Percentiles rank a stretch among this genome's conserved stretches.
Evolutionary conservation across 2,888 invertebrate genomes (phyloP).

Genomic region (Chalcis sispes): DNA sequence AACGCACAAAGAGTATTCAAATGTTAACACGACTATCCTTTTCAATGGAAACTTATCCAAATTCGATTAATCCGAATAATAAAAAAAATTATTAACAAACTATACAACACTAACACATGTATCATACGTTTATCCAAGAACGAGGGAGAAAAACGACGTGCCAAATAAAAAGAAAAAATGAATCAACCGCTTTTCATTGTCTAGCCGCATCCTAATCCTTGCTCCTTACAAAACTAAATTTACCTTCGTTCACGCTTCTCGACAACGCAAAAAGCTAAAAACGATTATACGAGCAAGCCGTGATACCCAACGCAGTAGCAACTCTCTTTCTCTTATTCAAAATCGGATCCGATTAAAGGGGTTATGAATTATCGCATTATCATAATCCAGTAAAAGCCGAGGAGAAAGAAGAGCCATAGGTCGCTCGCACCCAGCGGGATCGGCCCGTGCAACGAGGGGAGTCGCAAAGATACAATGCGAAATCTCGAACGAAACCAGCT

Average conservation of each 20-base stretch:
- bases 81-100: neutral
- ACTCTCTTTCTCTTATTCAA: conserved; percentile 13
- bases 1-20: too few species aligned
- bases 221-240: conserved; percentile 40
- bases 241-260: conserved; percentile 45
- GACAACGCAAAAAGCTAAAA: conserved; percentile 47
- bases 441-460: conserved; percentile 35
- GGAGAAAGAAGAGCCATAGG: neutral
- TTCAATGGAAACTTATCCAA: too few species aligned
- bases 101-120: neutral
- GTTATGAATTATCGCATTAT: conserved; percentile 55
- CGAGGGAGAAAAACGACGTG: neutral
- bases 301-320: neutral
- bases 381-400: conserved; percentile 48
- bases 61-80: too few species aligned
- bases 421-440: conserved; percentile 44
- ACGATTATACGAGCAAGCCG: conserved; percentile 36
- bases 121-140: conserved; percentile 3
- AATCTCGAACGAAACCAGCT: conserved; percentile 2
- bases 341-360: conserved; percentile 54
- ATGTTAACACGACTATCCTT: too few species aligned
- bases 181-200: neutral
- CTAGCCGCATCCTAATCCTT: conserved; percentile 16
- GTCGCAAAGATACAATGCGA: conserved; percentile 5
- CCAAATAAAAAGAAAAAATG: too few species aligned